Conservation (phyloP, 2,888 invertebrate species). For the Metellina segmentata region DNA sequence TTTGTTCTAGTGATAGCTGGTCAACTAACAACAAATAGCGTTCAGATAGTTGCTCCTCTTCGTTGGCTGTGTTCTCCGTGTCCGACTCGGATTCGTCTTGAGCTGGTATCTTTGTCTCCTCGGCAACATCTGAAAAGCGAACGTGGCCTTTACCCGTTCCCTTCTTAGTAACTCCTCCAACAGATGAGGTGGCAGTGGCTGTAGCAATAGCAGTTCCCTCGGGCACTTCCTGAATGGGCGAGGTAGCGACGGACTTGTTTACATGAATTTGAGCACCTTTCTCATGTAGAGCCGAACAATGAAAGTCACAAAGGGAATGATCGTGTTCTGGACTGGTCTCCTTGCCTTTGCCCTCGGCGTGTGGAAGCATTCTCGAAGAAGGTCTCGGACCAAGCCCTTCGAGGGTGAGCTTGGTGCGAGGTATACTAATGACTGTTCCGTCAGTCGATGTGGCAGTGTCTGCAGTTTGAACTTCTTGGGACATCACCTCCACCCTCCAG, state of each 20-base stretch:
- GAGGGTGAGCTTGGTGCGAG: conserved; percentile 77
- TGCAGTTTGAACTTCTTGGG: conserved; percentile 76
- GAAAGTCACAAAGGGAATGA: conserved; percentile 90
- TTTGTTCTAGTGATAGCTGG: conserved; percentile 94
- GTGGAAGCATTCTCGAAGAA: conserved; percentile 77
- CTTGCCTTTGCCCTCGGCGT: conserved; percentile 66
- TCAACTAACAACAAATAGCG: conserved; percentile 96
- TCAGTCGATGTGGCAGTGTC: conserved; percentile 75
- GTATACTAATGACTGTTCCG: conserved; percentile 61
- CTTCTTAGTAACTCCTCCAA: conserved; percentile 78
- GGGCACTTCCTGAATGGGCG: conserved; percentile 90
- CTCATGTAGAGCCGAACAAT: conserved; percentile 96
- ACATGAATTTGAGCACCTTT: conserved; percentile 86
- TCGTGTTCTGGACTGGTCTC: conserved; percentile 77
- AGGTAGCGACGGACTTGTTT: conserved; percentile 89
- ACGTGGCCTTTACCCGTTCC: conserved; percentile 77
- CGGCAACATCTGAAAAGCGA: conserved; percentile 77
- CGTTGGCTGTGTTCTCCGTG: conserved; percentile 95
- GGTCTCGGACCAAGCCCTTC: conserved; percentile 78
- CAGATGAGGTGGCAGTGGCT: conserved; percentile 53
- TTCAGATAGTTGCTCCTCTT: conserved; percentile 88
- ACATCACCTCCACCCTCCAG: conserved; percentile 77
- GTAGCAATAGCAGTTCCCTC: conserved; percentile 80
- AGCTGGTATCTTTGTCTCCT: conserved; percentile 74
- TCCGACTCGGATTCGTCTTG: conserved; percentile 86